phyloP scores from a whole-genome alignment of 92 coral and sea anemone genomes.

The Meandrina meandrites region DNA sequence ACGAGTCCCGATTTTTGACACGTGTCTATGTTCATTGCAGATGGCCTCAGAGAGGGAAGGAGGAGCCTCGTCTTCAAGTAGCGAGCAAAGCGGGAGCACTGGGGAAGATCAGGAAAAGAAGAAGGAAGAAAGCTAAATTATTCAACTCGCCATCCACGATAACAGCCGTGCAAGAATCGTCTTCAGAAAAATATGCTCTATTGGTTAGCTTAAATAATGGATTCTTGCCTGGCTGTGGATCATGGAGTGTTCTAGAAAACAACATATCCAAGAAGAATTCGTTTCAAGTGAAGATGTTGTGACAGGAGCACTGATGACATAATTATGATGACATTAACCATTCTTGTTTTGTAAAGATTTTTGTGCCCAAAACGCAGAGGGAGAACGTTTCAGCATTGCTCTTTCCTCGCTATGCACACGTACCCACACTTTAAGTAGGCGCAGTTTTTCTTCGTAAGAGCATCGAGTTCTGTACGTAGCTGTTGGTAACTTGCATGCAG shows the following conservation, averaged over 20 bases:
- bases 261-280: neutral
- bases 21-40: conserved; percentile 29
- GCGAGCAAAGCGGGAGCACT: conserved; percentile 35
- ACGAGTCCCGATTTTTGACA: neutral
- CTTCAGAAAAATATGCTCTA: no score
- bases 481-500: neutral
- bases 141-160: conserved; percentile 13
- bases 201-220: neutral
- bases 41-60: conserved; percentile 92
- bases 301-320: conserved; percentile 5
- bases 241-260: neutral
- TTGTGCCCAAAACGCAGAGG: neutral
- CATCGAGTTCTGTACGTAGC: neutral
- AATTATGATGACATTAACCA: conserved; percentile 11
- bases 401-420: neutral
- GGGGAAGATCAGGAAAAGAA: conserved; percentile 61
- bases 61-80: conserved; percentile 42
- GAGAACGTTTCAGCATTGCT: neutral
- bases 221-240: conserved; percentile 22
- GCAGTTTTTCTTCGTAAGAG: neutral
- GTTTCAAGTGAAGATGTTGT: neutral
- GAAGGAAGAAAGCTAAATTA: conserved; percentile 45
- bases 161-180: conserved; percentile 27
- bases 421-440: neutral
- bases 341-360: conserved; percentile 2